Base-by-base conservation (phyloP, 2,113 vertebrate genomes). In the Actenoides lindsayi region DNA sequence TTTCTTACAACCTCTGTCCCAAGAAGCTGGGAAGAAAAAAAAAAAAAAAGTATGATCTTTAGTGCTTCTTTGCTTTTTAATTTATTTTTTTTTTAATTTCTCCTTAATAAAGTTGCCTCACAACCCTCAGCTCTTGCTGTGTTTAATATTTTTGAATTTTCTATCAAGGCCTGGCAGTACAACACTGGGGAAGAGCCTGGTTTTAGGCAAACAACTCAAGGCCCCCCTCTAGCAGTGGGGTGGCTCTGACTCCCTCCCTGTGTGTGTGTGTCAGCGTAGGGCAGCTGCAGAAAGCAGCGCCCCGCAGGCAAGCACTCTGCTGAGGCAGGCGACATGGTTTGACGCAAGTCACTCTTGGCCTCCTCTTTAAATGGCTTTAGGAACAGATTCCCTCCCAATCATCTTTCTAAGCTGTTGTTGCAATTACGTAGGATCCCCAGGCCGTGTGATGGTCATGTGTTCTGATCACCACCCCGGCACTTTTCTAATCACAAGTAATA, bases 281-380 rank as follows among this genome's bases (percentile, higher is more conserved):
- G 35, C 56, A 59, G 89, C 68, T 89, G 83, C 35, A 54, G 56
- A 37, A 59, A 44, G 19, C 54, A 4, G 23, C 1, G 2, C 54
- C 46, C 74, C 0, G 0, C 56, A 42, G 77, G 46, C 25, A 80
- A 48, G 27, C 0, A 1, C 1, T 0, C 33, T 57, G 35, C 50
- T 1, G 3, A n/a, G n/a, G n/a, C 9, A 15, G 35, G 14, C 23
- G 1, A 5, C 8, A 0, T 7, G 4, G 10, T 51, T 54, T 79
- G 13, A 76, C 28, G 56, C 62, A 24, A 91, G 28, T 28, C 17
- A 30, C 76, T 63, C 83, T 46, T 46, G 84, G 57, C 53, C 68
- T 75, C 59, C 12, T 33, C 78, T 77, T 81, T 57, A 28, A 57
- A 41, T 0, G 1, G 11, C 25, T 48, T 69, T n/a, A 35, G 76